Conservation (phyloP, 2,113 vertebrate genomes). For the Aegotheles bennettii region DNA sequence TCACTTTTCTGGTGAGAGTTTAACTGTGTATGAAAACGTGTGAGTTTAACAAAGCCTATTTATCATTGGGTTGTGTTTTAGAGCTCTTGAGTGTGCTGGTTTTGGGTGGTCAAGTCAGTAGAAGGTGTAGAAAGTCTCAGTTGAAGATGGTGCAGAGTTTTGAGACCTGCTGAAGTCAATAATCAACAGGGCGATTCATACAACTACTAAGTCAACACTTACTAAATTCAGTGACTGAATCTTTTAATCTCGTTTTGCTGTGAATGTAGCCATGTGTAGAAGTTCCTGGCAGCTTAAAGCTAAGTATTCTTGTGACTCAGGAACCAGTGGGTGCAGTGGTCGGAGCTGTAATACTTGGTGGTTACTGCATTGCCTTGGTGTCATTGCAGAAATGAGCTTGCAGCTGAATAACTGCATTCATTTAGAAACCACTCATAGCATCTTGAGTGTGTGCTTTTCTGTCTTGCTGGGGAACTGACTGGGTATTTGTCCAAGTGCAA, state of each 20-base stretch:
- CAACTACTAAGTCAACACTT: not conserved
- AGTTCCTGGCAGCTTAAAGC: not conserved
- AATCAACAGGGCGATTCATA: not conserved
- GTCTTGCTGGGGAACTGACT: not conserved
- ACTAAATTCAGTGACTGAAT: not conserved
- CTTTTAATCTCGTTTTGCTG: not conserved
- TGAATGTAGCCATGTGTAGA: not conserved
- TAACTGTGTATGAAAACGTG: not conserved
- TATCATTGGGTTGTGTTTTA: not conserved
- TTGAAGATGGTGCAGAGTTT: accelerated
- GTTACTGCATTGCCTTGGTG: not conserved
- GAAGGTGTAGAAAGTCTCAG: not conserved
- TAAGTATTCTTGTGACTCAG: not conserved
- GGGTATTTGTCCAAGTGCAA: not conserved
- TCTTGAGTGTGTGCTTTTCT: not conserved
- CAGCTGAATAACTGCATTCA: not conserved
- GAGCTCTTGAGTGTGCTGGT: not conserved
- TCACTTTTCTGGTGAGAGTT: not conserved
- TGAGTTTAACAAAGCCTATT: not conserved
- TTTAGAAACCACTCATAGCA: accelerated
- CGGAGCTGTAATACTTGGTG: not conserved
- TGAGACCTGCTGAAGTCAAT: not conserved
- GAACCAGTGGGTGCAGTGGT: not conserved
- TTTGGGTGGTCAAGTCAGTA: accelerated
- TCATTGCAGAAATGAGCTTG: not conserved